These are phyloP conservation scores for Poeciliopsis gracilis DNA, from an alignment of 2,797 vertebrate species.

Conservation along the genomic window DNA sequence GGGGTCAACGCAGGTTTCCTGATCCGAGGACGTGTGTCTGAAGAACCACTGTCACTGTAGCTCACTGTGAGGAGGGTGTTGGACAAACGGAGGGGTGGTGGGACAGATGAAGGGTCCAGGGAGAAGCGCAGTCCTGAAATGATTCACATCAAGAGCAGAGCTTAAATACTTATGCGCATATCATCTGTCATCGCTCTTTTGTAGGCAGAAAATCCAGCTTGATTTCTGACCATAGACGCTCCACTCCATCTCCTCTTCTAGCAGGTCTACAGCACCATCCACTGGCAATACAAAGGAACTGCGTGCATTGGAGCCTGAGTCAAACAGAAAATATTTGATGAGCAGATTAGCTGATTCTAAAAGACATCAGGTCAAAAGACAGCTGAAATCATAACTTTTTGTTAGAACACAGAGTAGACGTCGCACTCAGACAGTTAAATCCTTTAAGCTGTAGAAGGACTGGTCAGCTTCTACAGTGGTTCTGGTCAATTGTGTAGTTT, in stretches of 20 bases:
- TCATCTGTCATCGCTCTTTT: not conserved
- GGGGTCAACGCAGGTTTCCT: constrained; percentile 1
- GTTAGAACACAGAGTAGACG: not conserved
- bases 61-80: constrained; percentile 64
- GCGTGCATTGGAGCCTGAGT: constrained; percentile 19
- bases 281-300: constrained; percentile 38
- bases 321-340: not conserved
- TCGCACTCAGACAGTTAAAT: not conserved
- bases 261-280: constrained; percentile 68
- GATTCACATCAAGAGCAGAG: not conserved
- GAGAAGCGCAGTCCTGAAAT: constrained; percentile 65
- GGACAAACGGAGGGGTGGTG: constrained; percentile 65
- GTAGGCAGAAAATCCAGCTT: not conserved
- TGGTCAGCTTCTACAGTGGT: not conserved
- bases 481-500: not conserved
- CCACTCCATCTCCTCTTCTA: constrained; percentile 73
- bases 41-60: constrained; percentile 30
- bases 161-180: not conserved
- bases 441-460: not conserved
- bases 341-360: not conserved
- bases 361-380: not conserved
- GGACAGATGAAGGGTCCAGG: constrained; percentile 60
- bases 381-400: not conserved
- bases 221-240: constrained; percentile 67
- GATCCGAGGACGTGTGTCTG: not conserved